A percentile compares a stretch with the other conserved stretches of the same genome.
Evolutionary conservation across 2,888 invertebrate genomes (phyloP).

Genomic region (Dryobotodes eremita): DNA sequence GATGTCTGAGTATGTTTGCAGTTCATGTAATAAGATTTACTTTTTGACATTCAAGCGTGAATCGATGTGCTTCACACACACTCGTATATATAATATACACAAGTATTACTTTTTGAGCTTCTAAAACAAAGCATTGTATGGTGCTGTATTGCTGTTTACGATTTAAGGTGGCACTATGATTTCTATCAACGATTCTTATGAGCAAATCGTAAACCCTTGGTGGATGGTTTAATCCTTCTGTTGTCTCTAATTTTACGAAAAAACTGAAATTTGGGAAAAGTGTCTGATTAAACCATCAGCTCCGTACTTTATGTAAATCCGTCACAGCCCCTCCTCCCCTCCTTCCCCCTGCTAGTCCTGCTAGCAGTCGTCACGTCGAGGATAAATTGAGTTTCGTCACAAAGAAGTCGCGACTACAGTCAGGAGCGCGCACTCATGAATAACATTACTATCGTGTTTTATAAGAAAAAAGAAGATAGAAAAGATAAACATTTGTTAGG

Average conservation of each 20-base stretch:
- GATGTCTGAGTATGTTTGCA: background rate
- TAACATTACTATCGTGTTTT: conserved; percentile 22
- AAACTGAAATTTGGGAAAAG: background rate
- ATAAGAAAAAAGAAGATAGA: background rate
- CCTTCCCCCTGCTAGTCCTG: background rate
- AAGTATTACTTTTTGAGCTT: background rate
- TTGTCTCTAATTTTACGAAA: background rate
- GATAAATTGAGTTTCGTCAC: conserved; percentile 33
- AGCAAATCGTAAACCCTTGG: background rate
- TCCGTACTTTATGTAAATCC: conserved; percentile 19
- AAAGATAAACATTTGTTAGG: background rate
- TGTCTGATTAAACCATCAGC: conserved; percentile 31
- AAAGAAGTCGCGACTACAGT: conserved; percentile 11
- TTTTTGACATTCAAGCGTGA: background rate
- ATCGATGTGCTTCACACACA: background rate
- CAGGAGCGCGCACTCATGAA: conserved; percentile 16
- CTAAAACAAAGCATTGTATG: background rate
- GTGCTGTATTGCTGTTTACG: background rate
- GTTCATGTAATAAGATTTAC: background rate
- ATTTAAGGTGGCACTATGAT: too few relatives aligned
- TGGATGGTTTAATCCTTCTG: background rate
- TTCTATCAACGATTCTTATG: too few relatives aligned
- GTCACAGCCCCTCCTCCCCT: too few relatives aligned
- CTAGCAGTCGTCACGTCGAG: conserved; percentile 4
- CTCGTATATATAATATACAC: too few relatives aligned